Evolutionary conservation across 2,888 invertebrate genomes (phyloP), one percentile per base, ranked within the genome.

Genomic region (Diarsia mendica): DNA sequence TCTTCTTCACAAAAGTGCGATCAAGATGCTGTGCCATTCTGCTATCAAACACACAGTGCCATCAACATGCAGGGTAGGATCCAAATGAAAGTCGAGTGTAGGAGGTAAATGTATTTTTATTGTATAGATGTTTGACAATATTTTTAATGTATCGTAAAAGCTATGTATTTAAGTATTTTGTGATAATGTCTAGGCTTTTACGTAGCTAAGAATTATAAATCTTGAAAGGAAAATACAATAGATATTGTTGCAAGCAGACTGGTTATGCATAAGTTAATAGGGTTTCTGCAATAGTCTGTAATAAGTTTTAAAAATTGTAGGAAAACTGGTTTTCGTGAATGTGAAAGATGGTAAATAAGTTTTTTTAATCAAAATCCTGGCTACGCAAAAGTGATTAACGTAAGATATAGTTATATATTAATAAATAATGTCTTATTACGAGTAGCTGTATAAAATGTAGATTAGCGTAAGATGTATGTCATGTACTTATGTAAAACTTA

Each of bases 61-160:
- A 48, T 46, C 63, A 51, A 28, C 84, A 84, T 84, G 77, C 81
- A 67, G 70, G 77, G 75, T 63, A 75, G 79, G 80, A 63, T 58
- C 58, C 11, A 84, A 88, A 88, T 88, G 78, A 88, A 88, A 88
- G 84, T 88, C 88, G n/a, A 46, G 85, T 86, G 83, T 86, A 51
- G 51, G 55, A 28, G 61, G 72, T 48, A 15, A 77, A 82, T 81
- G 87, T 88, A 80, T 82, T 81, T 55, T 87, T 87, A 87, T 88
- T 87, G 80, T 84, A 53, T 72, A 79, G 39, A 67, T 80, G 82
- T 82, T 78, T 82, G 79, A 85, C 84, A 80, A 77, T 79, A 51
- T 63, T 67, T 67, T 46, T 28, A 33, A 78, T 68, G 85, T 78
- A 75, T 33, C 72, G 71, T 75, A 39, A 61, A 67, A 58, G 46